Conservation (phyloP, 2,113 vertebrate species). For the Psephotus haematonotus region DNA sequence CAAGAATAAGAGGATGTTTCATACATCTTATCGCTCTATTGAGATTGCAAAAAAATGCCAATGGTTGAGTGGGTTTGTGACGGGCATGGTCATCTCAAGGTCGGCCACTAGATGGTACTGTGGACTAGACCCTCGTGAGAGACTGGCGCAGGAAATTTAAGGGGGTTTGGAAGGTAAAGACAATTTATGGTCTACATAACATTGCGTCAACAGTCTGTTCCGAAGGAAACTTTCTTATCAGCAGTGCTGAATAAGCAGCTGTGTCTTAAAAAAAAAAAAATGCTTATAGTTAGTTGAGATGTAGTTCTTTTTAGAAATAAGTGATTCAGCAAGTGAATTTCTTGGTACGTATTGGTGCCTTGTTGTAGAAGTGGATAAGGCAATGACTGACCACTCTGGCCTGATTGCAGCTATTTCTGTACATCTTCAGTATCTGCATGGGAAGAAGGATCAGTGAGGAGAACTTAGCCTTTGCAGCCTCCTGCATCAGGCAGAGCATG, state of each 20-base stretch:
- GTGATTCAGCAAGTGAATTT: background rate
- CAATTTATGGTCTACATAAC: background rate
- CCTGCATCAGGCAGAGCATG: background rate
- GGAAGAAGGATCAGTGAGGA: background rate
- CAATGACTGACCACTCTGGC: background rate
- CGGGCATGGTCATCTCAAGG: background rate
- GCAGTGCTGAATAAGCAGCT: constrained; percentile 37
- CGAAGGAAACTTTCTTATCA: background rate
- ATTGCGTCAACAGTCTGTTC: background rate
- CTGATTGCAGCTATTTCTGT: background rate
- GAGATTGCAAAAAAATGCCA: background rate
- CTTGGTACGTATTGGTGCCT: background rate
- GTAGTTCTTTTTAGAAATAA: background rate
- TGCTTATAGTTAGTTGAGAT: background rate
- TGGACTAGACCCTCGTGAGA: background rate
- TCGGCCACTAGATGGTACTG: constrained; percentile 58
- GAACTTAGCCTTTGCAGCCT: background rate
- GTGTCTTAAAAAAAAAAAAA: background rate
- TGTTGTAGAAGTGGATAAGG: background rate
- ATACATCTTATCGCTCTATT: background rate
- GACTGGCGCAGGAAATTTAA: too few relatives aligned
- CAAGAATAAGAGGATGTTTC: background rate
- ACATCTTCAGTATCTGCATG: background rate
- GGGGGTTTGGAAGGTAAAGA: background rate
- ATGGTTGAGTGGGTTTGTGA: background rate